Base-by-base conservation (phyloP, 2,888 invertebrate genomes). In the Tridacna gigas region DNA sequence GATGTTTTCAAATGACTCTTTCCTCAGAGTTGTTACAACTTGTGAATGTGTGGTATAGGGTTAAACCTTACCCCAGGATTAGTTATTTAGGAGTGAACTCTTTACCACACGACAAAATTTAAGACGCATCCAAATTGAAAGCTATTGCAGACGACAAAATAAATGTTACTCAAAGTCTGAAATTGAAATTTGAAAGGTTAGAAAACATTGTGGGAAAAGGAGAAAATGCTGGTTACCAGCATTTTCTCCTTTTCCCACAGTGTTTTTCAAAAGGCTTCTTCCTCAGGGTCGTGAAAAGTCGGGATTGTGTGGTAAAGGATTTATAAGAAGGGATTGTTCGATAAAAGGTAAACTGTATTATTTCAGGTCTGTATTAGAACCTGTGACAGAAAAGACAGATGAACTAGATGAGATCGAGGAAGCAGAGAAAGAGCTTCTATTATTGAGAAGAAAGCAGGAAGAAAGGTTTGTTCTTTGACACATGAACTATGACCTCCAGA, bases 401-500 rank as follows among this genome's bases (percentile, higher is more conserved):
- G 66, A 51, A 28, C 26, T 45, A 28, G 80, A 77, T 45, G 85
- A 89, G 69, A 76, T 92, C 26, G 90, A 90, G 47, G 86, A 88
- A 73, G 92, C 92, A 75, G 92, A 92, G 74, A 89, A 79, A 77
- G 87, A 82, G 48, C 77, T 92, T 28, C 61, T 91, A n/a, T 86
- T 91, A 65, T 71, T 91, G 48, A 89, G 90, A 79, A 88, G 82
- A 78, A 86, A 84, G 71, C 90, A 91, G 65, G 91, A 91, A 77
- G 91, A 92, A 78, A 91, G 90, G 93, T 93, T 77, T n/a, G 74
- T n/a, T 20, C 2, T 37, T 37, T 37, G 37, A 37, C 37, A 2
- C 2, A 37, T 37, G 37, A 37, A 37, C 7, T 2, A 4, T 37
- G 37, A 37, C 37, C 37, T 37, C 37, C 37, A 7, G 7, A 37